A percentile compares a stretch with the other conserved stretches of the same genome.
Evolutionary conservation across 2,797 vertebrate species (phyloP).

Genomic region (Lerista edwardsae): DNA sequence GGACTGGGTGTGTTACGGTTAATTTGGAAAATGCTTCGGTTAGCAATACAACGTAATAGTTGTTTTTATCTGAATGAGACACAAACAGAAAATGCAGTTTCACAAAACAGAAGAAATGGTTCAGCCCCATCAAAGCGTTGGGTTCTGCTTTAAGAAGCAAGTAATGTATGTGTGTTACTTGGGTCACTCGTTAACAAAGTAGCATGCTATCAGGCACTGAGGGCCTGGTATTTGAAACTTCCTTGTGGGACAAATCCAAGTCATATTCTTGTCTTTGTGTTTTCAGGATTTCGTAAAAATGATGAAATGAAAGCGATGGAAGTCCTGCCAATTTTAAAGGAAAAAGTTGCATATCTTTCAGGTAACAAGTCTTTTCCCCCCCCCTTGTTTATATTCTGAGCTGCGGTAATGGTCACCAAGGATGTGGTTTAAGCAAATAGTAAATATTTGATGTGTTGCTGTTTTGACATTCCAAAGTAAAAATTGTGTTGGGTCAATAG

Average conservation of each 20-base stretch:
- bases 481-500: neutral
- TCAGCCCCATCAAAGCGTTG: neutral
- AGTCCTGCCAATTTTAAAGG: slow-evolving; percentile 97
- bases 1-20: neutral
- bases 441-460: neutral
- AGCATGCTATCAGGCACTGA: no score
- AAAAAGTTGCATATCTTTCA: slow-evolving; percentile 98
- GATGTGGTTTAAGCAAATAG: neutral
- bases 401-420: neutral
- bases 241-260: neutral
- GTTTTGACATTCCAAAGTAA: neutral
- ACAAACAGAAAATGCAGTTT: neutral
- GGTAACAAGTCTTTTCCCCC: slow-evolving; percentile 73
- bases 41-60: neutral
- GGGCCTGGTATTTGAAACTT: neutral
- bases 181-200: no score
- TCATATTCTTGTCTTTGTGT: slow-evolving; percentile 47
- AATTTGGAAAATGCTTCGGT: neutral
- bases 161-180: neutral
- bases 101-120: neutral
- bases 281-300: slow-evolving; percentile 94
- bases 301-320: slow-evolving; percentile 99
- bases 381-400: no score
- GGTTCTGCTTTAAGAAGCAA: no score
- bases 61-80: neutral